phyloP scores from a whole-genome alignment of 1,140 invertebrate genomes.

The Drosophila lowei region DNA sequence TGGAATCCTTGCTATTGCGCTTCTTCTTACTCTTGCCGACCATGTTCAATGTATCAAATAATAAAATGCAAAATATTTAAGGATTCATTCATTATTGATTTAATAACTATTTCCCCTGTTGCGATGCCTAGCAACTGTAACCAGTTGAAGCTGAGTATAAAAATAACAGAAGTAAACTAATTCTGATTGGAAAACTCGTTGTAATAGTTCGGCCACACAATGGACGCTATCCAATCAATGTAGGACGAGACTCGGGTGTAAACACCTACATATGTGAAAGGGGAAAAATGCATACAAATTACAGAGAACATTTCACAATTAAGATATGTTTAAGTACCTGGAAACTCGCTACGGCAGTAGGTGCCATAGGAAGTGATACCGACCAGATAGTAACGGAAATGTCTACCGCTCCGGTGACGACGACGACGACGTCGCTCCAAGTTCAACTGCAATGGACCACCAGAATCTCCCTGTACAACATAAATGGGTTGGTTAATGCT shows the following conservation, averaged over 20 bases:
- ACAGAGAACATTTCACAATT: neutral
- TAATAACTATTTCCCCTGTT: neutral
- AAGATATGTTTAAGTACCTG: slow-evolving; percentile 28
- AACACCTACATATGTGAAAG: slow-evolving; percentile 60
- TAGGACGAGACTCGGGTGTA: slow-evolving; percentile 84
- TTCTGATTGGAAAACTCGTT: slow-evolving; percentile 34
- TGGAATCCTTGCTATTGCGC: slow-evolving; percentile 85
- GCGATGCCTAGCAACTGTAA: slow-evolving; percentile 20
- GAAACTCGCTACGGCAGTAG: slow-evolving; percentile 70
- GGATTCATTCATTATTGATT: slow-evolving; percentile 22
- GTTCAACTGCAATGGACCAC: slow-evolving; percentile 62
- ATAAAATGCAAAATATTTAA: neutral
- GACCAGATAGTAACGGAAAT: slow-evolving; percentile 62
- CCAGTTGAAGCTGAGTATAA: no score
- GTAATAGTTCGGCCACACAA: slow-evolving; percentile 75
- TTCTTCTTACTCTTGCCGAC: slow-evolving; percentile 84
- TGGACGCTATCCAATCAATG: slow-evolving; percentile 84
- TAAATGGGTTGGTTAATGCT: neutral
- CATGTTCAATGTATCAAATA: slow-evolving; percentile 54
- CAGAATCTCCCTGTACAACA: slow-evolving; percentile 54
- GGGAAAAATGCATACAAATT: neutral
- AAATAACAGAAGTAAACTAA: no score
- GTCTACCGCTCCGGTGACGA: slow-evolving; percentile 18
- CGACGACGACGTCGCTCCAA: slow-evolving; percentile 67
- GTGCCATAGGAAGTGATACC: slow-evolving; percentile 79